Percentiles rank a stretch among this genome's conserved stretches.
Conservation (phyloP, 2,888 invertebrate species). For the Luperina nickerlii region DNA sequence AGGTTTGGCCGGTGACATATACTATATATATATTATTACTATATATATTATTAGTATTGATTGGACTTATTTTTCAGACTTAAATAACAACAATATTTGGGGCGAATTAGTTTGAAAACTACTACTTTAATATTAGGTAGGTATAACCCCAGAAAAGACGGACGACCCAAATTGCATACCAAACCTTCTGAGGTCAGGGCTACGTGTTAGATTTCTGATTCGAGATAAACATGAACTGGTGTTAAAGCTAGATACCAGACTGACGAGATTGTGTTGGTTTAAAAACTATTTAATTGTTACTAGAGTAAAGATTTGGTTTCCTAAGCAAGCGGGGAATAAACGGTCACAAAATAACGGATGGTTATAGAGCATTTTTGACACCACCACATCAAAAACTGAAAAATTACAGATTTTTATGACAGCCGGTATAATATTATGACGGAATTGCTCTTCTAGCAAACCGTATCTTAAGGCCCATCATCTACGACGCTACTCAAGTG, state of each 20-base stretch:
- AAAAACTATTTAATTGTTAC: background rate
- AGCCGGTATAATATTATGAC: background rate
- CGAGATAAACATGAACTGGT: constrained; percentile 11
- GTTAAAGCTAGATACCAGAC: background rate
- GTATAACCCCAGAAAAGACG: constrained; percentile 6
- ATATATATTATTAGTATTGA: no score
- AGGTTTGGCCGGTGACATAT: no score
- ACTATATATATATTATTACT: no score
- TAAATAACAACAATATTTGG: background rate
- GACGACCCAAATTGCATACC: constrained; percentile 11
- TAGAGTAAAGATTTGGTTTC: background rate
- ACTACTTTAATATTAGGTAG: background rate
- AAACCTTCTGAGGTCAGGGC: constrained; percentile 17
- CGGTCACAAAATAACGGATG: background rate
- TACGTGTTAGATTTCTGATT: constrained; percentile 19
- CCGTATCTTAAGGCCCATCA: background rate
- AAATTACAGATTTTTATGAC: background rate
- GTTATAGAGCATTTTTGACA: background rate
- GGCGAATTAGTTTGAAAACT: background rate
- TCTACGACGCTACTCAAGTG: background rate
- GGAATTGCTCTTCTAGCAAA: background rate
- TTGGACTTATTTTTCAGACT: background rate
- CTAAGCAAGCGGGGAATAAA: background rate
- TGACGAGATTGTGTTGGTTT: background rate
- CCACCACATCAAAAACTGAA: background rate